Evolutionary conservation across 2,888 invertebrate genomes (phyloP).

Genomic region (Neuroscelio doddi): DNA sequence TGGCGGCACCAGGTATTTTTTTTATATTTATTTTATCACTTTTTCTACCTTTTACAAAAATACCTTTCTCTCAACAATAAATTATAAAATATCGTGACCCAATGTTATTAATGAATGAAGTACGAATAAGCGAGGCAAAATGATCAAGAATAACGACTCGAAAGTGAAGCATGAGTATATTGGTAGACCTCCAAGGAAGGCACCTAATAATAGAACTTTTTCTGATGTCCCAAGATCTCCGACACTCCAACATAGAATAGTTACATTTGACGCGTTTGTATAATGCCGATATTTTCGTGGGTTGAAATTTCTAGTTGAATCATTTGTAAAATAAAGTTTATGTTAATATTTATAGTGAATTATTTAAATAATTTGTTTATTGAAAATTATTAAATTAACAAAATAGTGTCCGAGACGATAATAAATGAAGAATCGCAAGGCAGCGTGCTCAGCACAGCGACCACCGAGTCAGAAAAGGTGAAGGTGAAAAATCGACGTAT

Average conservation of each 20-base stretch:
- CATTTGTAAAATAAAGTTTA: too few relatives aligned
- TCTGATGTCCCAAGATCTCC: constrained; percentile 52
- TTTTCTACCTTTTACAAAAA: too few relatives aligned
- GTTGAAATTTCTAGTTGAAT: too few relatives aligned
- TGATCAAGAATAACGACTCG: constrained; percentile 35
- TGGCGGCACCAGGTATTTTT: constrained; percentile 64
- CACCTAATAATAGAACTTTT: constrained; percentile 68
- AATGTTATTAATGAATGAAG: constrained; percentile 11
- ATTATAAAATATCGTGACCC: not conserved
- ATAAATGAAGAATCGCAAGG: constrained; percentile 87
- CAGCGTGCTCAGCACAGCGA: constrained; percentile 84
- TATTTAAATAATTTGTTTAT: too few relatives aligned
- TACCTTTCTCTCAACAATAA: too few relatives aligned
- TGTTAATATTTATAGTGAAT: too few relatives aligned
- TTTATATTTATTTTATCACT: not conserved
- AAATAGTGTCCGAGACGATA: constrained; percentile 62
- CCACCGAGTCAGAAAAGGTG: constrained; percentile 75
- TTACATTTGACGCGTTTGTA: constrained; percentile 34
- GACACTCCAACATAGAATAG: constrained; percentile 31
- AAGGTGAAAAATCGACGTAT: constrained; percentile 69
- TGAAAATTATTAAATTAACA: too few relatives aligned
- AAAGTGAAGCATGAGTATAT: constrained; percentile 48
- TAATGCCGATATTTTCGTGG: constrained; percentile 10
- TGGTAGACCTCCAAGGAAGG: constrained; percentile 66
- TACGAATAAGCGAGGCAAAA: constrained; percentile 20